Evolutionary conservation across 2,797 vertebrate species (phyloP).

Genomic region (Crotalus adamanteus): DNA sequence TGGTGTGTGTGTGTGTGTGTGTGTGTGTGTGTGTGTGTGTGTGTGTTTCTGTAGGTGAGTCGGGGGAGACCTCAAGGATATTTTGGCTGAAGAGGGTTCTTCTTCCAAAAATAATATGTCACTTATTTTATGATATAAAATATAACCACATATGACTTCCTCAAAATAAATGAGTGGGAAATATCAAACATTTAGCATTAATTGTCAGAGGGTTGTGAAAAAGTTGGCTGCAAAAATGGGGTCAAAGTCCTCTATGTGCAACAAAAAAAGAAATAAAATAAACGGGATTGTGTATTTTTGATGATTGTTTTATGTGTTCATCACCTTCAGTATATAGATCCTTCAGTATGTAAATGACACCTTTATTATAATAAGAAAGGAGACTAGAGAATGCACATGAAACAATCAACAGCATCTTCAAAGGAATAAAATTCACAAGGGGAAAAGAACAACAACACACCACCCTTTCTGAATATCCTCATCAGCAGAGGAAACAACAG

Average conservation of each 20-base stretch:
- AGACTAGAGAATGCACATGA: neutral
- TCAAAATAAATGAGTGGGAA: neutral
- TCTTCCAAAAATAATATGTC: neutral
- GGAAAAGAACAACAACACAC: neutral
- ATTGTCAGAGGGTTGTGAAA: neutral
- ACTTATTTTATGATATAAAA: neutral
- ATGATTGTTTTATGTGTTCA: neutral
- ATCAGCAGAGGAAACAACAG: neutral
- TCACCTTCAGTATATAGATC: neutral
- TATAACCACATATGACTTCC: neutral
- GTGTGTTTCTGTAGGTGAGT: neutral
- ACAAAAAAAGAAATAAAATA: no score
- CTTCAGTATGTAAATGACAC: neutral
- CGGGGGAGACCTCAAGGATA: neutral
- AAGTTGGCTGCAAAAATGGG: neutral
- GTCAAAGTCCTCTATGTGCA: no score
- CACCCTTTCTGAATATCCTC: neutral
- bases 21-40: neutral
- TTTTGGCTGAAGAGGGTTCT: neutral
- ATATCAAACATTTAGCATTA: neutral
- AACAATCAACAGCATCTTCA: neutral
- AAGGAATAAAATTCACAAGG: neutral
- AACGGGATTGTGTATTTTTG: neutral
- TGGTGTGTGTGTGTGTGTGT: no score
- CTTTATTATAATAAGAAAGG: neutral